Evolutionary conservation across 2,888 invertebrate genomes (phyloP), one percentile per base, ranked within the genome.

Genomic region (Trachelus stipa): DNA sequence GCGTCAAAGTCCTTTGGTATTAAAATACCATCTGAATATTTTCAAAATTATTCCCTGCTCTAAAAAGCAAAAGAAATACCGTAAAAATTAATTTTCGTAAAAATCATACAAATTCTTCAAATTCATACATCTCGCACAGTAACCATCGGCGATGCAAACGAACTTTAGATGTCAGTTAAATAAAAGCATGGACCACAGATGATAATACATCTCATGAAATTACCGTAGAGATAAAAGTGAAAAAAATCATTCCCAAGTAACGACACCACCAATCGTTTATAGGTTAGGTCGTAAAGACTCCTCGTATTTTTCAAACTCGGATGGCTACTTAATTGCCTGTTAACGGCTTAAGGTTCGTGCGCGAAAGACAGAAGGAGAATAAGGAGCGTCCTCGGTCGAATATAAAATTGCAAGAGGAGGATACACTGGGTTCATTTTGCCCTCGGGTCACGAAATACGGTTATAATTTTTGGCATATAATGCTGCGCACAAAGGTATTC

Each of bases 401-500:
- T 9, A 9, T 23, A 23, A 56, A 56, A 23, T 23, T 56, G 23
- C 23, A 23, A 56, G 9, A 56, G 23, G 23, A 56, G 23, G 6
- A 23, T 56, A 23, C 6, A 2, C 23, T 23, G 23, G 9, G 2
- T 56, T 56, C 56, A 56, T 9, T 56, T 56, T 56, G 56, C 56
- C 56, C 23, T 23, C 23, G 56, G 56, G 56, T 9, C 9, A 56
- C 9, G 56, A 56, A 56, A 83, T 84, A 83, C 82, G 81, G 81
- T 84, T 82, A 84, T 83, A 82, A 84, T 84, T 80, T 82, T 83
- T 81, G 80, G 80, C 81, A 79, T 79, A 80, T 81, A 80, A 83
- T 79, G 75, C 73, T 73, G 15, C 71, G 34, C 69, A 84, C 81
- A 83, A 81, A 35, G 74, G 35, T 74, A 31, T 34, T 35, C 35